Evolutionary conservation across 2,888 invertebrate species (phyloP), one percentile per base, ranked within the genome.

Genomic region (Margaritifera margaritifera): DNA sequence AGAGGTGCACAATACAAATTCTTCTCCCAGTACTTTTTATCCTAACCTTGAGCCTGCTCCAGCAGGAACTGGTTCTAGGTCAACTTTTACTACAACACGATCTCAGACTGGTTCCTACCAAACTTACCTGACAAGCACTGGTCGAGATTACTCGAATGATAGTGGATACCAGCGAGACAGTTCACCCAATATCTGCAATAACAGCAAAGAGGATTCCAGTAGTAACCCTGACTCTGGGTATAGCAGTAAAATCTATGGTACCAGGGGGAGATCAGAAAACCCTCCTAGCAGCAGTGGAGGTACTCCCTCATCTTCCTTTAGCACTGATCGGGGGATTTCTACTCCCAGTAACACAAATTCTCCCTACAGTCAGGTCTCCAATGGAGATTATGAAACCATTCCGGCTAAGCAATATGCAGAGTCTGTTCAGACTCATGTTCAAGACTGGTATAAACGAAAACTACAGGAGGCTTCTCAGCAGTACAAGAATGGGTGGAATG

Each of bases 161-260:
- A 68, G 66, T 55, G 52, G 68, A 25, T 65, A 59, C 27, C 65
- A 67, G 15, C 52, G 77, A 31, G 77, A 77, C 62, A 74, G 64
- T 59, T 74, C 77, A n/a, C 80, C 80, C 0, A 80, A 80, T 62
- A 73, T 76, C 27, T 80, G 78, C 64, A 77, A 75, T 52, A 74
- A 76, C 61, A 80, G 77, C 62, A 87, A 86, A 68, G 85, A 86
- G 60, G 87, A 88, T 69, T 84, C 87, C 22, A 87, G 89, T 69
- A 86, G 86, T 69, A 86, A 86, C 72, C 89, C 95, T 78, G 95
- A 96, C 89, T 95, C 95, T 0, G 95, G 95, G 1, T 95, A 95
- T 88, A 95, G 95, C 82, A 95, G 95, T 55, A 94, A 94, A 85
- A 94, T 94, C 80, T 94, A 94, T 78, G 94, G 80, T 27, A 77